These are phyloP conservation scores for Paedocypris sp. DNA, from an alignment of 2,113 vertebrate species.

Conservation along the genomic window DNA sequence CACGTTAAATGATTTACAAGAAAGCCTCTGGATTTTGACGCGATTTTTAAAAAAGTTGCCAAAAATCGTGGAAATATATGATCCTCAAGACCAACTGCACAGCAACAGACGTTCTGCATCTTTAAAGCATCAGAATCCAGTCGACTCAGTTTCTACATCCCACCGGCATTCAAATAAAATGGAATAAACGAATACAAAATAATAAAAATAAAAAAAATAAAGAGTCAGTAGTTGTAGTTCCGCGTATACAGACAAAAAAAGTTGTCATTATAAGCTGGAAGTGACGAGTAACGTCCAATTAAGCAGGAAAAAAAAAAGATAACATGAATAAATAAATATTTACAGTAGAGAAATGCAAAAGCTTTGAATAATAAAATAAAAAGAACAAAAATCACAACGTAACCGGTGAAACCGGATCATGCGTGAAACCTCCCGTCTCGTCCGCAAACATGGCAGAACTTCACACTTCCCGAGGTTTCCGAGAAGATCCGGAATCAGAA, in stretches of 20 bases:
- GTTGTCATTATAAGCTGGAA: no score
- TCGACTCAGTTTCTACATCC: constrained; percentile 29
- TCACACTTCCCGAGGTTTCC: no score
- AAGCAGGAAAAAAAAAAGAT: neutral
- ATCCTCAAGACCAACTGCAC: neutral
- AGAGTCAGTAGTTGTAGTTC: no score
- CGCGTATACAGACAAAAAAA: no score
- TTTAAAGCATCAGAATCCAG: constrained; percentile 25
- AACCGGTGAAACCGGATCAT: no score
- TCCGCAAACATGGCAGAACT: no score
- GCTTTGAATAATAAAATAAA: no score
- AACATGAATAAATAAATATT: constrained; percentile 33
- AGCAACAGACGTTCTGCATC: constrained; percentile 33
- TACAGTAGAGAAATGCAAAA: constrained; percentile 29
- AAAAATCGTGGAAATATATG: neutral
- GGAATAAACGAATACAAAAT: constrained; percentile 7
- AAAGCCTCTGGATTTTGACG: neutral
- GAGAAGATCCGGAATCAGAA: no score
- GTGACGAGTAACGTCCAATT: constrained; percentile 11
- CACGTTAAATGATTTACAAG: neutral
- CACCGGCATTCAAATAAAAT: constrained; percentile 21
- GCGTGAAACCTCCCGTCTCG: no score
- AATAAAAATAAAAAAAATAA: no score
- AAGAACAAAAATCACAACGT: no score
- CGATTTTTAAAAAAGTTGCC: neutral